Base-by-base conservation (phyloP, 2,797 vertebrate genomes). In the Pseudocheirus occidentalis region DNA sequence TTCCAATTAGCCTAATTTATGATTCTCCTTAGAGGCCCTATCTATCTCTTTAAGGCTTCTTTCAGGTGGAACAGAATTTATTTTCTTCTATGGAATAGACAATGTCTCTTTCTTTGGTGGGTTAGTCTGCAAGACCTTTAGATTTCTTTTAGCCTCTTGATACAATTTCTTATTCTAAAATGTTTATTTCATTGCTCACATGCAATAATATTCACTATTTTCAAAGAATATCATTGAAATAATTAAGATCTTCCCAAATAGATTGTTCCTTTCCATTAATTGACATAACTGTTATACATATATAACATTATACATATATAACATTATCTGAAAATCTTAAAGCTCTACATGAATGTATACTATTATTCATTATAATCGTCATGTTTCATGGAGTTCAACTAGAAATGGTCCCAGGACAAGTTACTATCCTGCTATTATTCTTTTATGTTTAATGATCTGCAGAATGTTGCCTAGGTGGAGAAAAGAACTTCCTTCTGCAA, bases 131-230 rank as follows among this genome's bases (percentile, higher is more conserved):
- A 81, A 81, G n/a, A 73, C 6, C 62, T n/a, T 66, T 66, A 66
- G 34, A 55, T 14, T 1, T 62, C 27, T 55, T 87, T 40, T 40
- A 14, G 59, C 29, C 5, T 34, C 4, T 14, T 34, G 24, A 28
- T 0, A 5, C 27, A 16, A 50, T 7, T 54, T 90, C 27, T 52
- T 66, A 6, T 0, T 16, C 5, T 11, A 55, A 16, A 90, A 34
- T 0, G 11, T 34, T 14, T 1, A 5, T 1, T 9, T 59, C 56
- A 55, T 11, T 29, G 0, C 16, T 16, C 53, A 18, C 2, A 0
- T 54, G n/a, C 34, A 11, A 58, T 7, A 56, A 54, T 9, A 31
- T 5, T 66, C 34, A 73, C n/a, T 73, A 7, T 73, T 73, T 73
- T 73, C 16, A 73, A 73, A 66, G 0, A 66, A 40, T 73, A 16